Percentiles rank a stretch among this genome's conserved stretches.
Conservation (phyloP, 2,888 invertebrate species). For the Eucera pruinosa region DNA sequence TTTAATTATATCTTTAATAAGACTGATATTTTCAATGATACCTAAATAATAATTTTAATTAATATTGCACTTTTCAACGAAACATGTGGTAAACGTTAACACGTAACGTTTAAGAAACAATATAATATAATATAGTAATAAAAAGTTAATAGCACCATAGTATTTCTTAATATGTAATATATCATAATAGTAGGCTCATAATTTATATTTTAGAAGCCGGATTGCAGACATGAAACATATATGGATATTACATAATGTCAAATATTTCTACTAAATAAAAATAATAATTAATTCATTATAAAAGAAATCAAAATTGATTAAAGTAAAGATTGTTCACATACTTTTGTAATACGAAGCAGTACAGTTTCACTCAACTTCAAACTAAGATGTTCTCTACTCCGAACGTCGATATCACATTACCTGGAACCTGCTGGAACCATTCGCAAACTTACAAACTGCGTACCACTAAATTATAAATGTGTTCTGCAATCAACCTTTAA, state of each 20-base stretch:
- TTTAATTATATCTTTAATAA: background rate
- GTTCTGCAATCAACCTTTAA: conserved; percentile 6
- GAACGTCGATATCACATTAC: conserved; percentile 24
- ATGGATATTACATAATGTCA: conserved; percentile 36
- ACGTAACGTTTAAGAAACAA: background rate
- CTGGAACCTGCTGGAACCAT: conserved; percentile 32
- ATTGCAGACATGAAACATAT: background rate
- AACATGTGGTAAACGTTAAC: background rate
- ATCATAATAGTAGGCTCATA: conserved; percentile 1
- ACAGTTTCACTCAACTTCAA: conserved; percentile 9
- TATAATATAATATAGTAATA: background rate
- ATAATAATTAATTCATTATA: background rate
- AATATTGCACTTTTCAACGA: background rate
- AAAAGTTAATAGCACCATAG: background rate
- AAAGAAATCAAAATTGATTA: background rate
- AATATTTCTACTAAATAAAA: background rate
- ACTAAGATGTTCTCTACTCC: background rate
- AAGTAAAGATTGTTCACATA: conserved; percentile 15
- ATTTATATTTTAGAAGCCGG: background rate
- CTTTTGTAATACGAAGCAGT: conserved; percentile 16
- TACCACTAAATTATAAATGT: background rate
- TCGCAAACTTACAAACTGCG: conserved; percentile 20
- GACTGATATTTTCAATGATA: background rate
- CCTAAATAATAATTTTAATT: background rate
- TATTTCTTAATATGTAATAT: background rate